Percentiles rank a stretch among this genome's conserved stretches.
Conservation (phyloP, 2,113 vertebrate genomes). For the Hydrochoerus hydrochaeris region DNA sequence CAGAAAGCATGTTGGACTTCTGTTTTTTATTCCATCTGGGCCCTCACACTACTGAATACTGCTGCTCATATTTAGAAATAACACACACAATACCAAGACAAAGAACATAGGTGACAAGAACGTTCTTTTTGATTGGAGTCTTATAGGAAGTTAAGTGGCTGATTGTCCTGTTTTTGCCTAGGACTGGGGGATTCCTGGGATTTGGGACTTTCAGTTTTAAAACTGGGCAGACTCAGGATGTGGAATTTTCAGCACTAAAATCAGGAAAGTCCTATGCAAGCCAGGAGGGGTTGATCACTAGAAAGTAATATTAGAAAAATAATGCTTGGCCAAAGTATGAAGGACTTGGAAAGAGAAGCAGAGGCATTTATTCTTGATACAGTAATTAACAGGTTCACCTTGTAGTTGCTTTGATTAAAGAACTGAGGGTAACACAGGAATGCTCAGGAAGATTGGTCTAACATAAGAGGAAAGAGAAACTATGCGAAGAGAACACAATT, state of each 20-base stretch:
- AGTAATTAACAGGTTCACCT: neutral
- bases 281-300: neutral
- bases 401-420: neutral
- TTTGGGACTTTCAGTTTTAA: neutral
- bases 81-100: neutral
- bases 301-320: conserved; percentile 34
- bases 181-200: neutral
- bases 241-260: neutral
- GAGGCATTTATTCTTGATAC: conserved; percentile 7
- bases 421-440: neutral
- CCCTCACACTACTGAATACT: neutral
- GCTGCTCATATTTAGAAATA: neutral
- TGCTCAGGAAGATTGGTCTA: neutral
- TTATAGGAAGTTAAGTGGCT: neutral
- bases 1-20: neutral
- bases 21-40: neutral
- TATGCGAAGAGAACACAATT: conserved; percentile 1
- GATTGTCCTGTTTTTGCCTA: neutral
- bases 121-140: neutral
- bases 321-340: neutral
- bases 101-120: conserved; percentile 39
- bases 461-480: neutral
- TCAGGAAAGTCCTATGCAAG: neutral
- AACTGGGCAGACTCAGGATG: neutral
- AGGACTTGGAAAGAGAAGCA: conserved; percentile 13